A percentile compares a stretch with the other conserved stretches of the same genome.
phyloP scores from a whole-genome alignment of 2,888 invertebrate genomes.

The Pediacus dermestoides region DNA sequence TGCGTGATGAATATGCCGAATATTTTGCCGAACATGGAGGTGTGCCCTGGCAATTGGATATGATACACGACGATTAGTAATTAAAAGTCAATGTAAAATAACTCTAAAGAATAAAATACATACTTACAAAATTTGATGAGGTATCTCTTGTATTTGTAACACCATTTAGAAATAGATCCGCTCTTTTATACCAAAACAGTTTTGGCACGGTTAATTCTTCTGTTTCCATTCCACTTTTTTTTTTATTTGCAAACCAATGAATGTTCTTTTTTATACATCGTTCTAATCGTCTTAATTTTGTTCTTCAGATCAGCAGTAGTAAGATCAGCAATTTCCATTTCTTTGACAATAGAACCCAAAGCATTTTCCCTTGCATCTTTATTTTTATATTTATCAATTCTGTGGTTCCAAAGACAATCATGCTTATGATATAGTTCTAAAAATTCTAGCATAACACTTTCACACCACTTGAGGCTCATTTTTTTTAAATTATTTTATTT shows the following conservation, averaged over 20 bases:
- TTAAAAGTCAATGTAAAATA: constrained; percentile 15
- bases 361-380: constrained; percentile 38
- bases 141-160: constrained; percentile 19
- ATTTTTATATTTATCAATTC: constrained; percentile 41
- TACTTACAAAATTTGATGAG: constrained; percentile 26
- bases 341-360: constrained; percentile 27
- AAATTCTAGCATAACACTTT: constrained; percentile 39
- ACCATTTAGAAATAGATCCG: constrained; percentile 23
- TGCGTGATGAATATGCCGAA: constrained; percentile 17
- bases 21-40: constrained; percentile 24
- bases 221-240: constrained; percentile 18
- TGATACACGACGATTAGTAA: constrained; percentile 19
- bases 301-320: constrained; percentile 41
- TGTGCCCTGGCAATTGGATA: constrained; percentile 25
- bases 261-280: constrained; percentile 44
- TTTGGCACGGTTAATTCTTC: constrained; percentile 22
- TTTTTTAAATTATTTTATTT: no score
- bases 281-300: constrained; percentile 47
- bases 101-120: constrained; percentile 15
- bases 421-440: constrained; percentile 41
- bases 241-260: constrained; percentile 34
- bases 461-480: constrained; percentile 31
- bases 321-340: constrained; percentile 38
- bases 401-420: constrained; percentile 42
- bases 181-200: constrained; percentile 25